Percentiles rank a stretch among this genome's conserved stretches.
phyloP scores from a whole-genome alignment of 2,113 vertebrate species.

The Laticauda colubrina region DNA sequence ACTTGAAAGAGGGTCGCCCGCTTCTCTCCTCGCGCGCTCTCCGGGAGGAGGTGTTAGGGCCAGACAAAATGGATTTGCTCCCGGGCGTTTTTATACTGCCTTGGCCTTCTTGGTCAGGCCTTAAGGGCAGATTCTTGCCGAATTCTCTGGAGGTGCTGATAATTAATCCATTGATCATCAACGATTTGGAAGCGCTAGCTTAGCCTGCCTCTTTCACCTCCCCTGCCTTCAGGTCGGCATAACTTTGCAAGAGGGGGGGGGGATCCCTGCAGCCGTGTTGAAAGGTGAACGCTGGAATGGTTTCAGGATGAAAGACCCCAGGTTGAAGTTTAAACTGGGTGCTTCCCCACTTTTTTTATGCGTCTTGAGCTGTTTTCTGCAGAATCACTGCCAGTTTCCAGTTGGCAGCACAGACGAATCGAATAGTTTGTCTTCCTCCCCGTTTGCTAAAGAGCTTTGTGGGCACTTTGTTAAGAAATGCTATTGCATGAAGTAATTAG shows the following conservation, averaged over 20 bases:
- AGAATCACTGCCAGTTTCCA: neutral
- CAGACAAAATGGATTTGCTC: neutral
- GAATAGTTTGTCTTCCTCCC: neutral
- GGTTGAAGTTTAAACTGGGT: neutral
- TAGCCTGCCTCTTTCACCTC: neutral
- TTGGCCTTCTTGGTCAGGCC: neutral
- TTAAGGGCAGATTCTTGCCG: neutral
- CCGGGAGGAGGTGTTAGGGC: neutral
- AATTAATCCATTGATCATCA: neutral
- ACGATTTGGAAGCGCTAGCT: neutral
- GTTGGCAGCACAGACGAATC: neutral
- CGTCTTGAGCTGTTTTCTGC: neutral
- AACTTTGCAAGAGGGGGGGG: neutral
- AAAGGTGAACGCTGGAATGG: neutral
- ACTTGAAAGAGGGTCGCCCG: neutral
- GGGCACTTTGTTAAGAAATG: conserved; percentile 2
- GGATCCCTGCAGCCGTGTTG: neutral
- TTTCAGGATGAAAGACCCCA: neutral
- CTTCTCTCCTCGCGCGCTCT: neutral
- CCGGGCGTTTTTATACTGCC: neutral
- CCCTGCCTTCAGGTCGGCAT: neutral
- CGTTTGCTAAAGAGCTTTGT: neutral
- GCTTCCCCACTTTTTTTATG: neutral
- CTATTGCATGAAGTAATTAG: conserved; percentile 29
- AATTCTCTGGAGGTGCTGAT: neutral